Conservation (phyloP, 2,888 invertebrate species). For the Ellobium chinense region DNA sequence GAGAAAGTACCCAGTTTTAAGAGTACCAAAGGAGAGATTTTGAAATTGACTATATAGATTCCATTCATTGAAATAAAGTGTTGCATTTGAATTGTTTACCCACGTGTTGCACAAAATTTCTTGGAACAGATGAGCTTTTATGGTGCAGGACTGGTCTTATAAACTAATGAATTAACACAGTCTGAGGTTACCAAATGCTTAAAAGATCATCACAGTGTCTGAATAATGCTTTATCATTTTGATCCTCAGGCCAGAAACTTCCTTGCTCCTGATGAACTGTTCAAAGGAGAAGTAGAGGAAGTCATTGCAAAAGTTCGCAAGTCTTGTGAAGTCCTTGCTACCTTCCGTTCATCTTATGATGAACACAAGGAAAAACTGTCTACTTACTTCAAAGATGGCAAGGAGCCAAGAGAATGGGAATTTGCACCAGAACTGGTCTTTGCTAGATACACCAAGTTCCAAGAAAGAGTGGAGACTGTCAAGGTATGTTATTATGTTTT, state of each 20-base stretch:
- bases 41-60: too few relatives aligned
- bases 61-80: too few relatives aligned
- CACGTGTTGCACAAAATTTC: too few relatives aligned
- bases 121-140: too few relatives aligned
- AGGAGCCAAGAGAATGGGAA: constrained; percentile 76
- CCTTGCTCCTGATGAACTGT: constrained; percentile 93
- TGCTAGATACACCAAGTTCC: constrained; percentile 77
- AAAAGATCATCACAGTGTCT: too few relatives aligned
- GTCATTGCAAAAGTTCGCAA: constrained; percentile 88
- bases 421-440: constrained; percentile 79
- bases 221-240: too few relatives aligned
- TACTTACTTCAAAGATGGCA: constrained; percentile 76
- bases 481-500: constrained; percentile 65
- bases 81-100: too few relatives aligned
- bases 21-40: too few relatives aligned
- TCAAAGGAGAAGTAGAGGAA: constrained; percentile 97
- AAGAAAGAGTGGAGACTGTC: constrained; percentile 75
- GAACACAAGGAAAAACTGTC: constrained; percentile 76
- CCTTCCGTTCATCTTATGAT: constrained; percentile 76
- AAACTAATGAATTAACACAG: too few relatives aligned
- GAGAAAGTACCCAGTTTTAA: too few relatives aligned
- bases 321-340: constrained; percentile 70
- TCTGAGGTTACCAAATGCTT: too few relatives aligned
- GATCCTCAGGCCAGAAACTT: constrained; percentile 87
- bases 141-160: too few relatives aligned